phyloP scores from a whole-genome alignment of 2,888 invertebrate genomes.

The Philonicus albiceps region DNA sequence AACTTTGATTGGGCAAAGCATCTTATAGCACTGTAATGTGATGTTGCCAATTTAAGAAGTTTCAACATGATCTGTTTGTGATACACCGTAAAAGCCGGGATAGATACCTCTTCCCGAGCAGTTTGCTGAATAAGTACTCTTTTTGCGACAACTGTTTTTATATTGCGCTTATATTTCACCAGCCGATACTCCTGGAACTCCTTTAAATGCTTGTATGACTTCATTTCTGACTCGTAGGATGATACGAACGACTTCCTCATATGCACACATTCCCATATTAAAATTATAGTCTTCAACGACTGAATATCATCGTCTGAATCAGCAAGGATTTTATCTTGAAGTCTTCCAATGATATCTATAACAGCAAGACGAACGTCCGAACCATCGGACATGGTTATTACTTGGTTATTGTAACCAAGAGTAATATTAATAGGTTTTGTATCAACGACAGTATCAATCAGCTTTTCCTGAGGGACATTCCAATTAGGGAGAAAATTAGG shows the following conservation, averaged over 20 bases:
- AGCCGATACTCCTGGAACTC: conserved; percentile 71
- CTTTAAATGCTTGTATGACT: conserved; percentile 71
- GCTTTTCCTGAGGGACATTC: conserved; percentile 66
- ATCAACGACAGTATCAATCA: conserved; percentile 46
- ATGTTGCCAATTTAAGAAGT: conserved; percentile 57
- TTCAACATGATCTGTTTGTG: conserved; percentile 70
- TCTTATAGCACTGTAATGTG: conserved; percentile 64
- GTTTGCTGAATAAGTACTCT: conserved; percentile 61
- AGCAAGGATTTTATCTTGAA: conserved; percentile 72
- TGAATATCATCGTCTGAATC: conserved; percentile 82
- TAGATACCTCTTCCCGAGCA: conserved; percentile 46
- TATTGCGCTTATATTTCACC: conserved; percentile 69
- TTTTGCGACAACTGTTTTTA: conserved; percentile 72
- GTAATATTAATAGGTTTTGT: conserved; percentile 59
- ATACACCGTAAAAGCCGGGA: conserved; percentile 66
- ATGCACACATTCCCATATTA: conserved; percentile 59
- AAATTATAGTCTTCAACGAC: conserved; percentile 69
- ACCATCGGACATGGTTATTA: conserved; percentile 70
- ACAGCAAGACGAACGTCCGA: conserved; percentile 73
- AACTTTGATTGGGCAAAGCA: conserved; percentile 73
- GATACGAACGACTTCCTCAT: conserved; percentile 43
- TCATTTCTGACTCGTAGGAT: conserved; percentile 70
- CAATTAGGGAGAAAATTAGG: conserved; percentile 74
- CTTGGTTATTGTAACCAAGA: conserved; percentile 62
- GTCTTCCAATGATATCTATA: conserved; percentile 68